phyloP scores from a whole-genome alignment of 2,797 vertebrate genomes.

The Oceanodroma leucorhoa region DNA sequence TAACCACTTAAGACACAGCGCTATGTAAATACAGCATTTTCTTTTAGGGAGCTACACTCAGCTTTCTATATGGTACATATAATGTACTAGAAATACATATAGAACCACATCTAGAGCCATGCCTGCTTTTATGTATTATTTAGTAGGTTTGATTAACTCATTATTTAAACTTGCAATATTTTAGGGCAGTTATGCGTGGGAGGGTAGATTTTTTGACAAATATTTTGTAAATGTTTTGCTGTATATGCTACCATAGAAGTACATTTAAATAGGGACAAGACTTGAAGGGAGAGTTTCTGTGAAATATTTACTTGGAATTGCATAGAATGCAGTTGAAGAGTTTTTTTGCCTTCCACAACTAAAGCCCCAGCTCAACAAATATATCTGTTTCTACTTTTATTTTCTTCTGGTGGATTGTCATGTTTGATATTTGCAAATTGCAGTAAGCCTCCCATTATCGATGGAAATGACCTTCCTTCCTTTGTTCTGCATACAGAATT shows the following conservation, averaged over 20 bases:
- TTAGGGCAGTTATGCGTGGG: background rate
- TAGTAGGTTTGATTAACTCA: background rate
- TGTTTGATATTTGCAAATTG: background rate
- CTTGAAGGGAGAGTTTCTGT: background rate
- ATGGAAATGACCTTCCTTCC: background rate
- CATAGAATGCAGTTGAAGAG: background rate
- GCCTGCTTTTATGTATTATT: background rate
- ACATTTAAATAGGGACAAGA: background rate
- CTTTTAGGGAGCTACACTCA: background rate
- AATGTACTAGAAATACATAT: background rate
- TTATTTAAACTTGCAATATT: background rate
- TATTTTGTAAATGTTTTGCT: background rate
- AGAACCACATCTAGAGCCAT: background rate
- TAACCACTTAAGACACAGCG: background rate
- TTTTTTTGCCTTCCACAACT: background rate
- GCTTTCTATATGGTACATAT: background rate
- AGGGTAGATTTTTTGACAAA: background rate
- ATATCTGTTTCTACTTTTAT: background rate
- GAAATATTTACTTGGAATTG: background rate
- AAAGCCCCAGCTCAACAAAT: background rate
- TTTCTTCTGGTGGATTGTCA: background rate
- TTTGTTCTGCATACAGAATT: background rate
- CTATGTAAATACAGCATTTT: background rate
- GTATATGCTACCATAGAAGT: background rate
- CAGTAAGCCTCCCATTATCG: background rate